Percentiles rank a stretch among this genome's conserved stretches.
Conservation (phyloP, 2,113 vertebrate species). For the Nannospalax galili region DNA sequence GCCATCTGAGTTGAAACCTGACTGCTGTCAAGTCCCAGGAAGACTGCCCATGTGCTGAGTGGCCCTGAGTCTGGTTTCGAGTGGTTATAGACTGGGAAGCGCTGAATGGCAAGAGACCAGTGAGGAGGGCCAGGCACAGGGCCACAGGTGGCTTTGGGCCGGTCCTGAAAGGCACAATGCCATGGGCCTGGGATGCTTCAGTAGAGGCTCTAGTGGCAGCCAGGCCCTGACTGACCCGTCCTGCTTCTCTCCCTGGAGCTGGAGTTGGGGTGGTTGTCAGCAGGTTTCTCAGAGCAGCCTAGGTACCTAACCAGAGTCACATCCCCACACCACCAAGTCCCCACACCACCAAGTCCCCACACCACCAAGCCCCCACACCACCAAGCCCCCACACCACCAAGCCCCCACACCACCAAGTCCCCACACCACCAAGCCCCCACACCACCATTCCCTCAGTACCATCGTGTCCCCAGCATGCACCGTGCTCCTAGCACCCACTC, state of each 20-base stretch:
- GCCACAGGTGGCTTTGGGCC: accelerated
- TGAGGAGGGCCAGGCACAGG: accelerated
- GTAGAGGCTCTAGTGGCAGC: too few relatives aligned
- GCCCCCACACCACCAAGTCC: neutral
- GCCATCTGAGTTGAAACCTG: neutral
- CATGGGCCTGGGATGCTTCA: neutral
- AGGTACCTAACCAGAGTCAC: neutral
- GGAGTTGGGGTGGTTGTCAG: neutral
- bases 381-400: neutral
- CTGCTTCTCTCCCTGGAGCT: accelerated
- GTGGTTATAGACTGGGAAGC: neutral
- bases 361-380: too few relatives aligned
- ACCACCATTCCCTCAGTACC: neutral
- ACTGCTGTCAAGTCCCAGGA: neutral
- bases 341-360: neutral
- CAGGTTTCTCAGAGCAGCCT: neutral
- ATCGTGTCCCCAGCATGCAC: neutral
- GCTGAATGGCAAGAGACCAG: neutral
- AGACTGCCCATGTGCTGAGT: neutral
- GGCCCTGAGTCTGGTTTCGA: neutral
- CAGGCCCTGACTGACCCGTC: accelerated
- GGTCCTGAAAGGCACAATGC: accelerated
- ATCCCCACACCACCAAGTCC: too few relatives aligned
- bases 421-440: neutral
- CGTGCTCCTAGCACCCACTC: neutral